Base-by-base conservation (phyloP, 2,113 vertebrate genomes). In the Nymphicus hollandicus region DNA sequence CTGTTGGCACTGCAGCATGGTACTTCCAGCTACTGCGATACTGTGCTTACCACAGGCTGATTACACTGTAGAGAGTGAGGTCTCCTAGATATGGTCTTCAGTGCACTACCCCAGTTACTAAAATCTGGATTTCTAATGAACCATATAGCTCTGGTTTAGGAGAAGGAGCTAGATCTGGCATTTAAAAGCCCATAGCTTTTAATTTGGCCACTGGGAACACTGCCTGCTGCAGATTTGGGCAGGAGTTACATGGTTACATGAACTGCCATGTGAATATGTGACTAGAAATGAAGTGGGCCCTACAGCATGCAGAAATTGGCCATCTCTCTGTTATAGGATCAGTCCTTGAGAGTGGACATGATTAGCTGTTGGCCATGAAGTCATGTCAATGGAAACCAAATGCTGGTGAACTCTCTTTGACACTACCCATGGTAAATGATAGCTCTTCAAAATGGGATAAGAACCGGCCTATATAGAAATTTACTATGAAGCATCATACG, bases 261-360 rank as follows among this genome's bases (percentile, higher is more conserved):
- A 65, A 27, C 7, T 77, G 58, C 46, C 29, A 2, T 6, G 23
- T 20, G 39, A 71, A 27, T 41, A 9, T 19, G 25, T 41, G 60
- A 33, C 60, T 53, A 35, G 64, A 73, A 70, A 39, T 20, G 46
- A 58, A 66, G 28, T 2, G 31, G 64, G 17, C 16, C 53, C 52
- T 82, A 0, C 0, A 82, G 58, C 55, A 66, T 8, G 56, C 60
- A 80, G 79, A 58, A 73, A 66, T 7, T 47, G 63, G 16, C 14
- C 37, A 14, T 58, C 60, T 88, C 73, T 76, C 41, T 17, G 2
- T 43, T 24, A 29, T 0, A 55, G 63, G 19, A 16, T 88, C 9
- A 6, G 4, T 55, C 53, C 52, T 39, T 25, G 35, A 81, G 71
- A 73, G 52, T n/a, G 65, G 68, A 53, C 0, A 0, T 76, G 69